Evolutionary conservation across 2,113 vertebrate genomes (phyloP).

Genomic region (Elephantulus edwardii): DNA sequence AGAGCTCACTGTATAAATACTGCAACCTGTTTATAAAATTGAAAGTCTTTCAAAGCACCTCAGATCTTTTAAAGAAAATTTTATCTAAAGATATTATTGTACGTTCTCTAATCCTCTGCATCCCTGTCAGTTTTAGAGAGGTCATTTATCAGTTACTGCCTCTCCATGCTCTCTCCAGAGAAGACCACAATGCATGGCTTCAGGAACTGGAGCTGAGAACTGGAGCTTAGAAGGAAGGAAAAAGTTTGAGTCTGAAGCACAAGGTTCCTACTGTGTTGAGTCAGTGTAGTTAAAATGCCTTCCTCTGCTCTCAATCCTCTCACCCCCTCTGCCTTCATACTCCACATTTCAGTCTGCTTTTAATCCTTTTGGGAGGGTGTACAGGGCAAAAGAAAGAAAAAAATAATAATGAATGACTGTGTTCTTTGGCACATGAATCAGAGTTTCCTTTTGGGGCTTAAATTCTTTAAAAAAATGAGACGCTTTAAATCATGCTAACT

Average conservation of each 20-base stretch:
- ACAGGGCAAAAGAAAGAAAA: slow-evolving; percentile 70
- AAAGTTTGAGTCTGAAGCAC: slow-evolving; percentile 48
- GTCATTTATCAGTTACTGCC: neutral
- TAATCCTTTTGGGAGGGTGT: slow-evolving; percentile 79
- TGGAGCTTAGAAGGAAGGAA: slow-evolving; percentile 72
- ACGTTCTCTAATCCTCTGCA: neutral
- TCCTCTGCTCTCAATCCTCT: slow-evolving; percentile 72
- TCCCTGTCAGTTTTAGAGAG: neutral
- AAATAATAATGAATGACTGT: slow-evolving; percentile 84
- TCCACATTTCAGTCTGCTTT: slow-evolving; percentile 67
- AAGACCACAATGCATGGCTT: neutral
- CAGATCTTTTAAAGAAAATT: neutral
- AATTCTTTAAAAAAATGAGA: slow-evolving; percentile 84
- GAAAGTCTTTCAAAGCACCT: slow-evolving; percentile 1
- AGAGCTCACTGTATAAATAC: neutral
- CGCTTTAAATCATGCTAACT: slow-evolving; percentile 85
- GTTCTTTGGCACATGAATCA: slow-evolving; percentile 84
- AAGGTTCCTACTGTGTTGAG: slow-evolving; percentile 77
- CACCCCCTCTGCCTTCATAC: slow-evolving; percentile 66
- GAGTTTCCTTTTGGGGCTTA: slow-evolving; percentile 81
- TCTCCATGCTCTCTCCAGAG: neutral
- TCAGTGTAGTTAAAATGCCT: slow-evolving; percentile 81
- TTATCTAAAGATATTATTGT: neutral
- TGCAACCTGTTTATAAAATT: slow-evolving; percentile 3
- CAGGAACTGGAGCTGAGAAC: neutral